phyloP scores from a whole-genome alignment of 2,888 invertebrate genomes.

The Apodemia duryi region DNA sequence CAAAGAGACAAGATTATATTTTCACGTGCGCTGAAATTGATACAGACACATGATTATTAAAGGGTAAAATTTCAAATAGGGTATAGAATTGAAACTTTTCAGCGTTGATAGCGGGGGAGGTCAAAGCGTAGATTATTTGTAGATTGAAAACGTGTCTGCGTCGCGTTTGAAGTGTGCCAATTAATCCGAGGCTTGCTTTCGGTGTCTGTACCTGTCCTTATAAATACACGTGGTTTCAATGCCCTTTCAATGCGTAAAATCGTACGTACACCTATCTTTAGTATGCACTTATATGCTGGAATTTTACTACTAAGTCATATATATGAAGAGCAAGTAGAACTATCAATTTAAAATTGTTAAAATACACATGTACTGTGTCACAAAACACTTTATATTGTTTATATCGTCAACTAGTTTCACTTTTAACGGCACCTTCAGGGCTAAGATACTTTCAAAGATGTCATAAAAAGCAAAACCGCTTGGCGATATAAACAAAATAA shows the following conservation, averaged over 20 bases:
- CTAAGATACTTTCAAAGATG: too few species aligned
- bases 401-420: too few species aligned
- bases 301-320: neutral
- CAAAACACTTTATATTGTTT: too few species aligned
- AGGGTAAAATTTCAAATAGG: slow-evolving; percentile 14
- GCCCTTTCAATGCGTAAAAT: slow-evolving; percentile 4
- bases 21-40: slow-evolving; percentile 13
- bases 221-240: slow-evolving; percentile 16
- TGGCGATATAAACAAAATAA: too few species aligned
- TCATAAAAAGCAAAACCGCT: too few species aligned
- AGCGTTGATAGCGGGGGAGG: slow-evolving; percentile 16
- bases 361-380: too few species aligned
- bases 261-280: neutral
- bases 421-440: too few species aligned
- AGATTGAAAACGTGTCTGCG: slow-evolving; percentile 37
- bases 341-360: too few species aligned
- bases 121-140: slow-evolving; percentile 33
- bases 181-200: slow-evolving; percentile 29
- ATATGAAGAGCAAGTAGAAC: too few species aligned
- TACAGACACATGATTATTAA: slow-evolving; percentile 6
- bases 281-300: neutral
- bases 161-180: slow-evolving; percentile 29
- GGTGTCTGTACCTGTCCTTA: slow-evolving; percentile 16
- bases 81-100: slow-evolving; percentile 15
- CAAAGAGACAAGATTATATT: slow-evolving; percentile 14